A percentile compares a stretch with the other conserved stretches of the same genome.
phyloP scores from a whole-genome alignment of 2,113 vertebrate species.

The Pomatostomus ruficeps region DNA sequence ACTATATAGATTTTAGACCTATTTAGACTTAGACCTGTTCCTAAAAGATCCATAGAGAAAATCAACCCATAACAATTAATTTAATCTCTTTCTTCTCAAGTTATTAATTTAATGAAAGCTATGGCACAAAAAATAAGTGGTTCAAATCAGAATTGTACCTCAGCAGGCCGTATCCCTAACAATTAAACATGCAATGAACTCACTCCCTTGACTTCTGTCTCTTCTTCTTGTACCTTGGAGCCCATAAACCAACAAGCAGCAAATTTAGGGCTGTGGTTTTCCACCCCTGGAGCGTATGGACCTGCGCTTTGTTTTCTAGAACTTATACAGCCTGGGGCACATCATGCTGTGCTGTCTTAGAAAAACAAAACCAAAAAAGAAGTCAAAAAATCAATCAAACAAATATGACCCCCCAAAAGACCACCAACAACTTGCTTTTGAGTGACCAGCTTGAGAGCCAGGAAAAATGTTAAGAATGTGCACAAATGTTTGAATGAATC shows the following conservation, averaged over 20 bases:
- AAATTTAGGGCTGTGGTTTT: neutral
- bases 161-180: neutral
- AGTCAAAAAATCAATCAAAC: neutral
- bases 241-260: neutral
- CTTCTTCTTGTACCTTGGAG: neutral
- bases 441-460: neutral
- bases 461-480: neutral
- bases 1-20: neutral
- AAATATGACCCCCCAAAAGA: neutral
- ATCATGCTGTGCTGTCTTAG: neutral
- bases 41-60: neutral
- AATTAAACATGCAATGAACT: neutral
- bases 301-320: neutral
- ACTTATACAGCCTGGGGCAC: neutral
- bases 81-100: neutral
- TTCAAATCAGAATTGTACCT: neutral
- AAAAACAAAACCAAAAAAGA: neutral
- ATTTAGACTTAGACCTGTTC: neutral
- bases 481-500: neutral
- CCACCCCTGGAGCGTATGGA: neutral
- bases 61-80: neutral
- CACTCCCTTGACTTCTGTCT: neutral
- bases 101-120: neutral
- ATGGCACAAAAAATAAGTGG: neutral
- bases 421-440: neutral